Evolutionary conservation across 2,888 invertebrate genomes (phyloP).

Genomic region (Apantesis nais): DNA sequence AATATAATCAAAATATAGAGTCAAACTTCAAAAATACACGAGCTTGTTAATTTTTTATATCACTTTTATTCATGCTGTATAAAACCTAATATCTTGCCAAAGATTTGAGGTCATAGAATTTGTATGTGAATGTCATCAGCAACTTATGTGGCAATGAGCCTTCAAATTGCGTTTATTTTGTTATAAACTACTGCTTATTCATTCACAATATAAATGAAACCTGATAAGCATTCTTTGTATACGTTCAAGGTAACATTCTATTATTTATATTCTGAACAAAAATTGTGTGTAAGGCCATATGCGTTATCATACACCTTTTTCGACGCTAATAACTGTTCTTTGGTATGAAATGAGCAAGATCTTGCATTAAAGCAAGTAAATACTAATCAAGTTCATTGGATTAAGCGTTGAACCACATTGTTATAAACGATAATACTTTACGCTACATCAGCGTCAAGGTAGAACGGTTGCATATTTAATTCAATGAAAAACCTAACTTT

Average conservation of each 20-base stretch:
- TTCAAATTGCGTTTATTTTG: not conserved
- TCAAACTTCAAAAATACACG: not conserved
- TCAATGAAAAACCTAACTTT: not conserved
- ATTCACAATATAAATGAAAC: slow-evolving; percentile 1
- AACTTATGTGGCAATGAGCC: not conserved
- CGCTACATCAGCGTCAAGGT: not conserved
- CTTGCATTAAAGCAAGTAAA: not conserved
- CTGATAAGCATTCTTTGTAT: slow-evolving; percentile 2
- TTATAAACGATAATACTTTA: not conserved
- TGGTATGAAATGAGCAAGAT: not conserved
- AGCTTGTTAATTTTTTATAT: not conserved
- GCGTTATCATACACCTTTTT: not conserved
- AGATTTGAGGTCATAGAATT: not conserved
- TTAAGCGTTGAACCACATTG: not conserved
- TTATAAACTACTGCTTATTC: not conserved
- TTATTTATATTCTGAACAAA: not conserved
- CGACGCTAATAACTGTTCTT: not conserved
- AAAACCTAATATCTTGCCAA: not conserved
- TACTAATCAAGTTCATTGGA: not conserved
- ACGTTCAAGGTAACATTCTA: slow-evolving; percentile 3
- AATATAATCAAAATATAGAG: too few species aligned
- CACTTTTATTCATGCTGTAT: not conserved
- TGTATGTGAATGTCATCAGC: not conserved
- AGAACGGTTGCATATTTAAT: not conserved
- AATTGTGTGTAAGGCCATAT: not conserved